phyloP scores from a whole-genome alignment of 2,797 vertebrate genomes.

The Oreochromis grahami region DNA sequence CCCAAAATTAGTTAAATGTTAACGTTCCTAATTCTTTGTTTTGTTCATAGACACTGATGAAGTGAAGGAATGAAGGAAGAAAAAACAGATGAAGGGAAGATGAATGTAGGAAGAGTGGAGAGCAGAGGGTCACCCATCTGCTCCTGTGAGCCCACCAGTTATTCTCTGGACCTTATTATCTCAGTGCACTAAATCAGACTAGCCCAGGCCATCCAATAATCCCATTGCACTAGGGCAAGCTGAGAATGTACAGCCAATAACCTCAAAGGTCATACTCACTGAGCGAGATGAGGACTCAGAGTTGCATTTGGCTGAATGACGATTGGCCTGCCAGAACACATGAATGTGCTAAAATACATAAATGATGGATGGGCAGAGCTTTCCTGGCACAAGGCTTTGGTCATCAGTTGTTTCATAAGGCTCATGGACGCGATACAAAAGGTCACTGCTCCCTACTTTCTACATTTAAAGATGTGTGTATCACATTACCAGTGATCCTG shows the following conservation, averaged over 20 bases:
- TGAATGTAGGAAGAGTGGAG: background rate
- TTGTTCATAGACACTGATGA: background rate
- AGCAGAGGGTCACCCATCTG: conserved; percentile 8
- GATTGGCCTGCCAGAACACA: background rate
- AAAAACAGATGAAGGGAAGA: background rate
- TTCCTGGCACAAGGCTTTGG: background rate
- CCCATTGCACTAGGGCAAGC: conserved; percentile 37
- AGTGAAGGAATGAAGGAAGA: background rate
- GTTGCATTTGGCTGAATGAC: conserved; percentile 21
- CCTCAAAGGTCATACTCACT: conserved; percentile 47
- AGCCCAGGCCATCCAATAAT: conserved; percentile 23
- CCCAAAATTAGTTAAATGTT: background rate
- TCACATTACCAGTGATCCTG: background rate
- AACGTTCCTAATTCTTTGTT: background rate
- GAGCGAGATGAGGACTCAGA: background rate
- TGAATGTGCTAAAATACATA: background rate
- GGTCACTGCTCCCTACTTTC: background rate
- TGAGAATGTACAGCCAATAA: conserved; percentile 38
- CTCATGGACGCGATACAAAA: background rate
- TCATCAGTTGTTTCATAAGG: background rate
- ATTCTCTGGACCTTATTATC: conserved; percentile 30
- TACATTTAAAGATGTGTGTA: background rate
- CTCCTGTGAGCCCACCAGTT: conserved; percentile 16
- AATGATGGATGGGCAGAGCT: background rate
- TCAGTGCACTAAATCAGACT: conserved; percentile 38